Evolutionary conservation across 2,888 invertebrate species (phyloP).

Genomic region (Drosophila anomalata): DNA sequence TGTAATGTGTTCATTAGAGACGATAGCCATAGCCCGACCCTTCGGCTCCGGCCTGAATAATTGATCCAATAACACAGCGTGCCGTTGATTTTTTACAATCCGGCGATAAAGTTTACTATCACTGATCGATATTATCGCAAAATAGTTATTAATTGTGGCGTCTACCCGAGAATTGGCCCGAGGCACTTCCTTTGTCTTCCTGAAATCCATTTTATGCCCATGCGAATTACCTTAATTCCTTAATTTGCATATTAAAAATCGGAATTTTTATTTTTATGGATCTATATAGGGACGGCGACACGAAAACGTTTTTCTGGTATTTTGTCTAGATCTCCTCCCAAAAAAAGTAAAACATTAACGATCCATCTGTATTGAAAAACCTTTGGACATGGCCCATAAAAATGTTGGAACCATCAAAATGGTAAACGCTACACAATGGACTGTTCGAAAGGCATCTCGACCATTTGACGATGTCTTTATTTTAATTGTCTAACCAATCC

Average conservation of each 20-base stretch:
- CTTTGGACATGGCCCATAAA: constrained; percentile 58
- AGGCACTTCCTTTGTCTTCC: constrained; percentile 50
- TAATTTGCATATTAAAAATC: constrained; percentile 70
- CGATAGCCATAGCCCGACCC: constrained; percentile 32
- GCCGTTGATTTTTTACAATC: constrained; percentile 76
- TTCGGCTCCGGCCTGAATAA: constrained; percentile 49
- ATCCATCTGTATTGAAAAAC: constrained; percentile 51
- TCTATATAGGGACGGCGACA: constrained; percentile 28
- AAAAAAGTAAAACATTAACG: constrained; percentile 49
- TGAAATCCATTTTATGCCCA: constrained; percentile 22
- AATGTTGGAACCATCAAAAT: constrained; percentile 52
- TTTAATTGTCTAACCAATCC: constrained; percentile 11
- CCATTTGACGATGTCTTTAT: constrained; percentile 30
- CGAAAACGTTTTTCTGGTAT: constrained; percentile 66
- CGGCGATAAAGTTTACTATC: constrained; percentile 73
- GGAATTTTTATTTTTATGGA: constrained; percentile 62
- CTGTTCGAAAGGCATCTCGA: constrained; percentile 26
- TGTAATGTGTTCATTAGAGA: constrained; percentile 77
- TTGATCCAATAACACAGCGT: constrained; percentile 74
- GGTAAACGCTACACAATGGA: constrained; percentile 54
- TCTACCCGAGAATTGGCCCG: constrained; percentile 39
- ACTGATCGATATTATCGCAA: constrained; percentile 73
- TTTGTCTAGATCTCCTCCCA: constrained; percentile 43
- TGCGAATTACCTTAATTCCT: constrained; percentile 42
- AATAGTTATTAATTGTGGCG: constrained; percentile 72